Conservation (phyloP, 2,113 vertebrate genomes). For the Platichthys flesus region DNA sequence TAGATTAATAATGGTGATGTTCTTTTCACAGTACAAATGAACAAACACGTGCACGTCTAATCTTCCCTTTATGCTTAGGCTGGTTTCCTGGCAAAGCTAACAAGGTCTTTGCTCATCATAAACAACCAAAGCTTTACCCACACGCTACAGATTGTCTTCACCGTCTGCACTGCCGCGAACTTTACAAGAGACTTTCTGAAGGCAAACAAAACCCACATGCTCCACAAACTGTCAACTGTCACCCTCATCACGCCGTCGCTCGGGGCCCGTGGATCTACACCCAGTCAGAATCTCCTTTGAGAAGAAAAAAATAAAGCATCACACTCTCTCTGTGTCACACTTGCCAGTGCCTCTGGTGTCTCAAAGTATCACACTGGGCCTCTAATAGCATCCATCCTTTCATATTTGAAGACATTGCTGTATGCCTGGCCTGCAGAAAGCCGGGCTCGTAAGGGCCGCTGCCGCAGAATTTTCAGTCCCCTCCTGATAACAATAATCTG, state of each 20-base stretch:
- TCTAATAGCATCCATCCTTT: constrained; percentile 60
- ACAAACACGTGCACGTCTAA: background rate
- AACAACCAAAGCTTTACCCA: constrained; percentile 4
- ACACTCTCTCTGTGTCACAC: constrained; percentile 53
- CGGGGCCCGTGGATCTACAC: constrained; percentile 35
- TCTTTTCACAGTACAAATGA: background rate
- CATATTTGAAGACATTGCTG: constrained; percentile 52
- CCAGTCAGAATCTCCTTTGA: constrained; percentile 28
- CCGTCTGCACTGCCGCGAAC: background rate
- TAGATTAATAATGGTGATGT: background rate
- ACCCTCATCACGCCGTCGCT: constrained; percentile 46
- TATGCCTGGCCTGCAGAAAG: constrained; percentile 52
- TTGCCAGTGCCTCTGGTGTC: constrained; percentile 54
- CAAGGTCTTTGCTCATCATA: background rate
- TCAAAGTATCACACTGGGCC: constrained; percentile 45
- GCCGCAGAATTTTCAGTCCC: constrained; percentile 54
- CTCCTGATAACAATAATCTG: constrained; percentile 74
- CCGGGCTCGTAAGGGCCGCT: constrained; percentile 46
- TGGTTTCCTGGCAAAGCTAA: constrained; percentile 6
- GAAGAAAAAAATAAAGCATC: constrained; percentile 30
- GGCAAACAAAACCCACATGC: constrained; percentile 41
- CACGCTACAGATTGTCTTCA: background rate
- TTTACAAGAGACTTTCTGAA: constrained; percentile 22
- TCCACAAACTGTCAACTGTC: constrained; percentile 54
- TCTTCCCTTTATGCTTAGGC: background rate